Base-by-base conservation (phyloP, 2,888 invertebrate genomes). In the Physocephala rufipes region DNA sequence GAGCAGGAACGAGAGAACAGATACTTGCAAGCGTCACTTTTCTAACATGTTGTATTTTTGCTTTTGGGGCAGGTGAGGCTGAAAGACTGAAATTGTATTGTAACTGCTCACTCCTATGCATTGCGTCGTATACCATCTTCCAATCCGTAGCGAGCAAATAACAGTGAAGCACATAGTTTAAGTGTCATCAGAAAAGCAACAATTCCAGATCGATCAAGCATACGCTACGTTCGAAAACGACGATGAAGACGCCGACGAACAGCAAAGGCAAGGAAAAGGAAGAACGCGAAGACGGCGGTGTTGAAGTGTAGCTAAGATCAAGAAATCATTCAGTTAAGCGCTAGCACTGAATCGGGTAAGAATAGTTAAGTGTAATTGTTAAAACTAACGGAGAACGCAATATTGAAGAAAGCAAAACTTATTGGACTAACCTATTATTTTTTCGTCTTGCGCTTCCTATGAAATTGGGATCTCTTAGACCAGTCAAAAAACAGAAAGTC, bases 331-430 rank as follows among this genome's bases (percentile, higher is more conserved):
- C 84, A 86, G 86, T 86, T 84, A 82, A 83, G 82, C 82, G 81
- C 81, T 82, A 82, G 85, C 86, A 83, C 82, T 84, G 85, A 84
- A 83, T 83, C 85, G 85, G 85, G 84, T 83, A 86, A 85, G 85
- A 86, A 85, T 83, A 78, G 62, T 68, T 68, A 68, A 68, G 68
- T 68, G 68, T 43, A 62, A 24, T 49, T 59, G 55, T 67, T 21
- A 49, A 47, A 28, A 26, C 30, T 16, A 67, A 26, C 19, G 19
- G 67, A 67, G 36, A 36, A 7, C 36, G 36, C 58, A 26, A 36
- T 53, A 53, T 53, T 21, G 53, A 19, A 53, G 51, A 62, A 45
- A 62, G 19, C 1, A n/a, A 7, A 9, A 62, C n/a, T 36, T 9
- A 9, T 36, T 36, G 36, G 36, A 36, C 9, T 36, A 36, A 36